Evolutionary conservation across 2,113 vertebrate genomes (phyloP).

Genomic region (Rhipidura dahli): DNA sequence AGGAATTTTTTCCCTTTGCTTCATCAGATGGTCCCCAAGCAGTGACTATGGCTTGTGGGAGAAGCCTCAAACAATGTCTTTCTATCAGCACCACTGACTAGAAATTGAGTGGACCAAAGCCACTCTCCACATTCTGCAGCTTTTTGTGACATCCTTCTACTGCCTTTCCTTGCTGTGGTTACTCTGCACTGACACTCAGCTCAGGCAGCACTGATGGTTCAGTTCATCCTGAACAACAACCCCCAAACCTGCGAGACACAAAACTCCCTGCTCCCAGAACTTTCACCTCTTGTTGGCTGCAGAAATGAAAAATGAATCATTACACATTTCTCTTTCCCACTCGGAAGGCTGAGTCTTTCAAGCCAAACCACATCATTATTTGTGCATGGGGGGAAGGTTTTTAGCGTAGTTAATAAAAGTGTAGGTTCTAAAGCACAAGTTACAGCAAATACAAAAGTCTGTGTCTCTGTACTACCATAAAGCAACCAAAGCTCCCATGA

Average conservation of each 20-base stretch:
- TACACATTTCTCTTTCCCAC: neutral
- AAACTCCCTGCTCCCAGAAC: neutral
- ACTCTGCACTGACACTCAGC: neutral
- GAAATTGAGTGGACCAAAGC: neutral
- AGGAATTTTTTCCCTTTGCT: neutral
- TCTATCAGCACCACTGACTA: neutral
- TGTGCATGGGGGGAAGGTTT: neutral
- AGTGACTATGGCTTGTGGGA: neutral
- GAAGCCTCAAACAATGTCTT: neutral
- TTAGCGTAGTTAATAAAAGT: neutral
- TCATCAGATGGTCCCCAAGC: neutral
- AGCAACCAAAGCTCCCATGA: neutral
- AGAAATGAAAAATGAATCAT: neutral
- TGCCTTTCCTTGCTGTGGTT: neutral
- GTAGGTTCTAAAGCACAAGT: neutral
- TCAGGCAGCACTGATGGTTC: neutral
- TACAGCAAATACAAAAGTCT: neutral
- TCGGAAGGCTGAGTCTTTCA: neutral
- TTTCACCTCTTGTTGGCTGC: neutral
- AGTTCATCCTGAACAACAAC: neutral
- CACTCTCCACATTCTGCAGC: neutral
- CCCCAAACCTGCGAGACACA: neutral
- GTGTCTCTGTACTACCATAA: neutral
- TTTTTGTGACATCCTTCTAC: neutral
- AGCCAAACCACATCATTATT: neutral